These are phyloP conservation scores for Electrophaes corylata DNA, from an alignment of 2,888 invertebrate genomes.

Conservation along the genomic window DNA sequence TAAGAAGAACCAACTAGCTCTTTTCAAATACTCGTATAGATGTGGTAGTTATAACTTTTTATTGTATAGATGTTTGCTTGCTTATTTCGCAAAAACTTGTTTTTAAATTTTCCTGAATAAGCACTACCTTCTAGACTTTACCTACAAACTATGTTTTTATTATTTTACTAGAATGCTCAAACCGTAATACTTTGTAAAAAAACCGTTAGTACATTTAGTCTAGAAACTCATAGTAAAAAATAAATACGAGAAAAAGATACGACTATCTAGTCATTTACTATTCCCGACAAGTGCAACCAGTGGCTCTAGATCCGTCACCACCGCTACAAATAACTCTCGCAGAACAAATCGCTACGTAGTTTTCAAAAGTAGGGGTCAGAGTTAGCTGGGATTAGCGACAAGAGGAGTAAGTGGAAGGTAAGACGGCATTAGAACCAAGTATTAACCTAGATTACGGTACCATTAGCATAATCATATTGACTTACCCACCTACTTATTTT, in stretches of 20 bases:
- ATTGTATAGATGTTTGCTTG: too few species aligned
- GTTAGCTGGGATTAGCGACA: conserved; percentile 13
- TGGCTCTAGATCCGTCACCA: conserved; percentile 22
- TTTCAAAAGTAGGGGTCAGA: conserved; percentile 30
- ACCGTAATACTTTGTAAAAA: neutral
- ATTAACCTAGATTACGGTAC: conserved; percentile 37
- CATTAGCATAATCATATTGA: conserved; percentile 39
- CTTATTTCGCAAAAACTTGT: too few species aligned
- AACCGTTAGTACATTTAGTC: neutral
- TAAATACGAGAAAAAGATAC: conserved; percentile 1
- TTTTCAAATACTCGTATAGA: too few species aligned
- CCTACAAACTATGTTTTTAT: too few species aligned
- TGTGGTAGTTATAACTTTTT: too few species aligned
- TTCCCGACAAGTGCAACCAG: conserved; percentile 28
- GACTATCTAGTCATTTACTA: conserved; percentile 20
- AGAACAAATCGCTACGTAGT: conserved; percentile 31
- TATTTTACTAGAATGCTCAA: too few species aligned
- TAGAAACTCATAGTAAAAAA: neutral
- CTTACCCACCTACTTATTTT: conserved; percentile 36
- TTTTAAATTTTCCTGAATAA: too few species aligned
- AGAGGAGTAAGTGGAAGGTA: conserved; percentile 35
- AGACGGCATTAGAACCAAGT: conserved; percentile 35
- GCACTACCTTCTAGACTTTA: too few species aligned
- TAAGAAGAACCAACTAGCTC: too few species aligned
- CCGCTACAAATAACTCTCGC: conserved; percentile 28